Percentiles rank a stretch among this genome's conserved stretches.
Evolutionary conservation across 1,140 invertebrate species (phyloP).

Genomic region (Hypothenemus hampei): DNA sequence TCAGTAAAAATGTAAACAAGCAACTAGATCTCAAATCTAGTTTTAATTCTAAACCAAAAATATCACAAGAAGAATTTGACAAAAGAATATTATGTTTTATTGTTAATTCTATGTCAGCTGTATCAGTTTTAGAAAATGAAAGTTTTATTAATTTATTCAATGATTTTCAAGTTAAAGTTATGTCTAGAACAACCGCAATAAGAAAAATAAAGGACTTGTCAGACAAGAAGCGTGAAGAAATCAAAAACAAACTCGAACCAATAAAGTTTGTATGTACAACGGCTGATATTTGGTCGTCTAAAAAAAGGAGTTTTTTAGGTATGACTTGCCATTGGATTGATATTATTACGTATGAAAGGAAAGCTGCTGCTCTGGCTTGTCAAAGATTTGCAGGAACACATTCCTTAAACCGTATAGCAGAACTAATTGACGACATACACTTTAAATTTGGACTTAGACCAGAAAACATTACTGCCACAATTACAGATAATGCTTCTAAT

Average conservation of each 20-base stretch:
- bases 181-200: neutral
- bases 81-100: neutral
- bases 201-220: too few species aligned
- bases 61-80: neutral
- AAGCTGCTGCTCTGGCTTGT: constrained; percentile 25
- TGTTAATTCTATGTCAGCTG: constrained; percentile 3
- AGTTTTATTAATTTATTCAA: constrained; percentile 3
- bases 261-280: constrained; percentile 24
- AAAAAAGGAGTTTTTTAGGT: constrained; percentile 24
- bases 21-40: too few species aligned
- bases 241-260: neutral
- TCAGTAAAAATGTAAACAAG: too few species aligned
- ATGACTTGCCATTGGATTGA: constrained; percentile 23
- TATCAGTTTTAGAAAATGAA: neutral
- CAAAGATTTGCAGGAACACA: constrained; percentile 32
- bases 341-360: constrained; percentile 4
- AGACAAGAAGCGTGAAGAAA: neutral
- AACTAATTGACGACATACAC: constrained; percentile 24
- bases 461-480: constrained; percentile 27
- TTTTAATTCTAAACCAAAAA: too few species aligned
- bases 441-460: constrained; percentile 21
- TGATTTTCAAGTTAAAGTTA: neutral
- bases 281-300: constrained; percentile 28
- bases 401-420: constrained; percentile 19
- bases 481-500: constrained; percentile 35